phyloP scores from a whole-genome alignment of 1,140 invertebrate genomes.

The Lethocerus indicus region DNA sequence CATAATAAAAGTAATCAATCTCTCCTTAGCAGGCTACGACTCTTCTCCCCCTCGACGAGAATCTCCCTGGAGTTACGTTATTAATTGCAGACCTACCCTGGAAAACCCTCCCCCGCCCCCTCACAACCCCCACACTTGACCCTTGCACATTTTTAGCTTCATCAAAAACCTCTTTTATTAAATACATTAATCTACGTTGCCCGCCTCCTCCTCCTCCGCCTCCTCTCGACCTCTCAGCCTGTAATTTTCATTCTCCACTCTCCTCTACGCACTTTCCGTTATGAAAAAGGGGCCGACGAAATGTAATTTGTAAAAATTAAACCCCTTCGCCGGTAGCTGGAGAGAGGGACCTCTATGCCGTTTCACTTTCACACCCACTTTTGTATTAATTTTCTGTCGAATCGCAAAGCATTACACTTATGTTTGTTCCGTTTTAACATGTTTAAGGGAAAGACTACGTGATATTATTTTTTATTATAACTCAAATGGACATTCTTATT shows the following conservation, averaged over 20 bases:
- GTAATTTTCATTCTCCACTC: constrained; percentile 7
- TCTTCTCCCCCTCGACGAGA: not conserved
- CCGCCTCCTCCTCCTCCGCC: not conserved
- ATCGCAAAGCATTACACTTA: too few relatives aligned
- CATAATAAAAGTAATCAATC: constrained; percentile 16
- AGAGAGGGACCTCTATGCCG: too few relatives aligned
- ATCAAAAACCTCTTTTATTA: constrained; percentile 4
- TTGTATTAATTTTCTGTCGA: too few relatives aligned
- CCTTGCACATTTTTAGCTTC: not conserved
- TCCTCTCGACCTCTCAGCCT: not conserved
- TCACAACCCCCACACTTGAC: not conserved
- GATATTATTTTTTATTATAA: too few relatives aligned
- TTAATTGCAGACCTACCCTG: constrained; percentile 13
- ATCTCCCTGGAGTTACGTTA: constrained; percentile 3
- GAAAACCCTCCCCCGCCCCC: not conserved
- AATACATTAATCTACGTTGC: constrained; percentile 11
- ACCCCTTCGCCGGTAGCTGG: too few relatives aligned
- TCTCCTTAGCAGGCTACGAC: not conserved
- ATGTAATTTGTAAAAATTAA: too few relatives aligned
- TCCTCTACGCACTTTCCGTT: too few relatives aligned
- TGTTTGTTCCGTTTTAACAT: too few relatives aligned
- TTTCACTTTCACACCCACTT: too few relatives aligned
- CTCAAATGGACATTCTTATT: too few relatives aligned
- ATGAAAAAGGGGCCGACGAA: too few relatives aligned
- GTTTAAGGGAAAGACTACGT: too few relatives aligned